Conservation (phyloP, 2,113 vertebrate genomes). For the Campylomormyrus numenius region DNA sequence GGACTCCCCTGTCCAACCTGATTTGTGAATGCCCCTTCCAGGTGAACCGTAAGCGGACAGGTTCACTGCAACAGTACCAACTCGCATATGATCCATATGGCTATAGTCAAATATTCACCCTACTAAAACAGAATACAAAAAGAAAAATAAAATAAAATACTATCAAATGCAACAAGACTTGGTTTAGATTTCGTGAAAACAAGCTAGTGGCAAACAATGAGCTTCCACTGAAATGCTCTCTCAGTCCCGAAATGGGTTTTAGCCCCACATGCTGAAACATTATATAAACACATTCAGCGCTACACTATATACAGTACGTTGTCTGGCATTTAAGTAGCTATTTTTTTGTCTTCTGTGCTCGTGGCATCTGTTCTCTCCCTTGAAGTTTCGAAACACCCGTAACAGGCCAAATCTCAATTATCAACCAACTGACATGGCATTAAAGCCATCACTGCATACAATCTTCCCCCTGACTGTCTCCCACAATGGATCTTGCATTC, state of each 20-base stretch:
- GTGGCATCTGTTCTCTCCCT: not conserved
- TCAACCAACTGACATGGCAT: not conserved
- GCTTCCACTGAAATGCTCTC: not conserved
- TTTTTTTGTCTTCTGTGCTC: constrained; percentile 12
- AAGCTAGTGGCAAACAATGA: not conserved
- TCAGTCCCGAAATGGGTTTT: constrained; percentile 17
- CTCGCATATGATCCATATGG: constrained; percentile 36
- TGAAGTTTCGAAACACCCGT: not conserved
- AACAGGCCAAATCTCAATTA: not conserved
- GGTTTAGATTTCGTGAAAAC: not conserved
- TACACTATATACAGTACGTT: constrained; percentile 30
- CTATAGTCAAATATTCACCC: constrained; percentile 29
- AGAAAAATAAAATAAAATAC: not conserved
- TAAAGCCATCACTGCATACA: not conserved
- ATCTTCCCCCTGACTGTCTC: not conserved
- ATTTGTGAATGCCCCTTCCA: constrained; percentile 19
- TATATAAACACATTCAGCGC: constrained; percentile 25
- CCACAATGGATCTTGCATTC: not conserved
- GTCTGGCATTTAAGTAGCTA: constrained; percentile 16
- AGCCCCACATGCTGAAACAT: constrained; percentile 10
- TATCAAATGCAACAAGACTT: not conserved
- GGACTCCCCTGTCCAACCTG: constrained; percentile 11
- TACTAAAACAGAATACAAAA: not conserved
- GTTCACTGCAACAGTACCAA: constrained; percentile 26
- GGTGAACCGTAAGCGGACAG: constrained; percentile 27